Conservation (phyloP, 2,113 vertebrate genomes). For the Willisornis vidua region DNA sequence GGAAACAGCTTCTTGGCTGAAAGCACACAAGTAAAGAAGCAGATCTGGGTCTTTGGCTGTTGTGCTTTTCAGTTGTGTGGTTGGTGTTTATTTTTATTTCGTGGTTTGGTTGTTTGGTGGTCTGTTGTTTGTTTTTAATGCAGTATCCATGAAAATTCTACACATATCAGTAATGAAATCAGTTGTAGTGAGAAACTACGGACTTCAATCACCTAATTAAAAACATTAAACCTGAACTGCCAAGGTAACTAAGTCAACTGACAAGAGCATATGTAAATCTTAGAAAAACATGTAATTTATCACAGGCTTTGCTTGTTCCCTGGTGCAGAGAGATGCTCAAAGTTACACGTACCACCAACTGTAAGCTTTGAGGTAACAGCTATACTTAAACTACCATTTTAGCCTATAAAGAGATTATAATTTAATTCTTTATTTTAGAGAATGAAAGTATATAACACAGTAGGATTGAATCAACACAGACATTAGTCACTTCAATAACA, state of each 20-base stretch:
- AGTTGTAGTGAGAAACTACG: neutral
- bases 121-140: neutral
- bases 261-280: neutral
- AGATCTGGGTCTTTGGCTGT: neutral
- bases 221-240: neutral
- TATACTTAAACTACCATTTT: neutral
- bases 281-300: neutral
- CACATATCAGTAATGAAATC: neutral
- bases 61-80: neutral
- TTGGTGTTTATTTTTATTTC: neutral
- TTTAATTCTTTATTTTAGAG: neutral
- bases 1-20: constrained; percentile 11
- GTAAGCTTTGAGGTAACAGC: neutral
- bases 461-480: neutral
- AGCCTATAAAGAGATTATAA: neutral
- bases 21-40: neutral
- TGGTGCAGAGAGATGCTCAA: neutral
- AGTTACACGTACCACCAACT: neutral
- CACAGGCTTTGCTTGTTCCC: neutral
- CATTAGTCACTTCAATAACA: neutral
- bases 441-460: neutral
- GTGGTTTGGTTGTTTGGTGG: neutral
- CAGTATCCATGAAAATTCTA: neutral
- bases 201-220: neutral
- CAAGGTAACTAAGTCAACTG: neutral